phyloP scores from a whole-genome alignment of 2,797 vertebrate species.

The Myripristis jacobus region DNA sequence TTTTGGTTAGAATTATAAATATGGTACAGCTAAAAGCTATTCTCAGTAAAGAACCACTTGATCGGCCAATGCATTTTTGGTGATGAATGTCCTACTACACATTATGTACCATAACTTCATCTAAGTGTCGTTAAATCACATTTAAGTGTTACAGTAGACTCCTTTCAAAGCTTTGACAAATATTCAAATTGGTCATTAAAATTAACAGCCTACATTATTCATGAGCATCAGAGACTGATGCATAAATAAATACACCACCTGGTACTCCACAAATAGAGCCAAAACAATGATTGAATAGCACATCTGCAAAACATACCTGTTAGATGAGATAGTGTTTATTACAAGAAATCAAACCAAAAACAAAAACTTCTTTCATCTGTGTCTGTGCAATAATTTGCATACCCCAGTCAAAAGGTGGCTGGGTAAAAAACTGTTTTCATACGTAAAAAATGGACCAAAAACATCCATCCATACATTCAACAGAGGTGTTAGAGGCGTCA shows the following conservation, averaged over 20 bases:
- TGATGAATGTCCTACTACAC: slow-evolving; percentile 29
- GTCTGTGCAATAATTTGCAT: slow-evolving; percentile 73
- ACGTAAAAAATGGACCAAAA: slow-evolving; percentile 43
- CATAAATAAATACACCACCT: slow-evolving; percentile 25
- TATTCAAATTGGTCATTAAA: slow-evolving; percentile 30
- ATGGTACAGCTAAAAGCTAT: slow-evolving; percentile 13
- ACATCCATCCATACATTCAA: slow-evolving; percentile 73
- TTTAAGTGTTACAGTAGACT: slow-evolving; percentile 19
- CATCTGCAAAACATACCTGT: slow-evolving; percentile 29
- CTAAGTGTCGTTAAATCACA: slow-evolving; percentile 10
- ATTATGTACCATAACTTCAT: slow-evolving; percentile 42
- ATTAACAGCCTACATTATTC: slow-evolving; percentile 21
- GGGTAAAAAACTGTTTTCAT: slow-evolving; percentile 40
- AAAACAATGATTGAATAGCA: slow-evolving; percentile 22
- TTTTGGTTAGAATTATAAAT: slow-evolving; percentile 58
- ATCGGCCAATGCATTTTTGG: slow-evolving; percentile 52
- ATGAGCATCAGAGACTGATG: slow-evolving; percentile 24
- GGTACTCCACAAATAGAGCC: slow-evolving; percentile 11
- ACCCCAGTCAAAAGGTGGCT: slow-evolving; percentile 45
- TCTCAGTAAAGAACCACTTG: slow-evolving; percentile 24
- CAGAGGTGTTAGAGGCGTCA: slow-evolving; percentile 51
- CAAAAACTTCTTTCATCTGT: slow-evolving; percentile 19
- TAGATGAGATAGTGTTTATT: slow-evolving; percentile 47
- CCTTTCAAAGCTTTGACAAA: slow-evolving; percentile 48
- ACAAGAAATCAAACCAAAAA: slow-evolving; percentile 26